Base-by-base conservation (phyloP, 2,888 invertebrate species). In the Neria commutata region DNA sequence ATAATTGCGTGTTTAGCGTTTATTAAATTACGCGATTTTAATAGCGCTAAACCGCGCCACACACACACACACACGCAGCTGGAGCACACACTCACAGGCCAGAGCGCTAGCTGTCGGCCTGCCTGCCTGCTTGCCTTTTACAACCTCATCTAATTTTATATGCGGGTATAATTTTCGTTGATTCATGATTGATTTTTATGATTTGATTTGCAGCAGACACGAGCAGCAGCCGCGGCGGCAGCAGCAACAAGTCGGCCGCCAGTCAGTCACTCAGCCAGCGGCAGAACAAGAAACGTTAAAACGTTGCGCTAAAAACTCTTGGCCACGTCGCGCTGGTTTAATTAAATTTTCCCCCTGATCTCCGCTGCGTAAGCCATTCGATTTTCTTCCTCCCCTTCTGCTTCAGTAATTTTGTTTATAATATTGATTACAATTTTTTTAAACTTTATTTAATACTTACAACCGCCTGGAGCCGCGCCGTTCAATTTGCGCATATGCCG, bases 1-100 rank as follows among this genome's bases (percentile, higher is more conserved):
- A 76, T 77, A 75, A 75, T 76, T 75, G 68, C 67, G 72, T 68
- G 72, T 72, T 77, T 76, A 71, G 71, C 64, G 65, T 68, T 75
- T 72, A 77, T 75, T 75, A 69, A 77, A 77, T 77, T 75, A 77
- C 68, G 68, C 70, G 67, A 69, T 61, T 75, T 74, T 70, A 76
- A 76, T 67, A 67, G 45, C 40, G 42, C 52, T 64, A 73, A 63
- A 8, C 19, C 58, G 64, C 69, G 63, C n/a, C n/a, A n/a, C 68
- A 71, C 60, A 29, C 29, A 29, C 29, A 29, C 29, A 8, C 29
- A 29, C 5, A 5, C 5, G 6, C 5, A 29, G 5, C 37, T 11
- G n/a, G n/a, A 6, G n/a, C 37, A 14, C 37, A 37, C 37, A 37
- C 37, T 14, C n/a, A 14, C 37, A 14, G 14, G 4, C 37, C n/a